These are phyloP conservation scores for Caenorhabditis remanei DNA, from an alignment of 1,140 invertebrate genomes.

Conservation along the genomic window DNA sequence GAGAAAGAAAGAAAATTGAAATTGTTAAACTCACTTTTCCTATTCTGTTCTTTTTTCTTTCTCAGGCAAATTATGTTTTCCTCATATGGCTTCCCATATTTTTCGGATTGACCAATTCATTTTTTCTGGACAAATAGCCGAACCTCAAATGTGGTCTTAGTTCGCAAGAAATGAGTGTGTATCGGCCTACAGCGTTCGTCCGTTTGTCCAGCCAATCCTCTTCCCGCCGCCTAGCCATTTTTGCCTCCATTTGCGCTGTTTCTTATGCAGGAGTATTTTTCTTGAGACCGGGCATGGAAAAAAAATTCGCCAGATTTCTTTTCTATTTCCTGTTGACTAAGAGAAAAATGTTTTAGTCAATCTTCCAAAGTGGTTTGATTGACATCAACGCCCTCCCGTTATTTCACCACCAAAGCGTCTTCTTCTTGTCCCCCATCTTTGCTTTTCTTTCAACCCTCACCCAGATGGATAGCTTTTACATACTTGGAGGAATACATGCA, in stretches of 20 bases:
- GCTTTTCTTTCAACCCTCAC: not conserved
- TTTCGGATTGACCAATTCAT: not conserved
- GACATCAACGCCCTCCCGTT: slow-evolving; percentile 38
- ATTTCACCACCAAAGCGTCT: slow-evolving; percentile 18
- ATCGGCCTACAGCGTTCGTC: slow-evolving; percentile 10
- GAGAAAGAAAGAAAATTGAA: not conserved
- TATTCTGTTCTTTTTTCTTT: not conserved
- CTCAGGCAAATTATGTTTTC: not conserved
- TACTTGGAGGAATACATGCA: slow-evolving; percentile 35
- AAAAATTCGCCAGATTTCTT: slow-evolving; percentile 24
- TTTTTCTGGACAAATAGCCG: not conserved
- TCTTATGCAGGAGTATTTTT: slow-evolving; percentile 38
- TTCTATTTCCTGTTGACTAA: slow-evolving; percentile 52
- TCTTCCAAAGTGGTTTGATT: slow-evolving; percentile 53
- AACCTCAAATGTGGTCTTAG: not conserved
- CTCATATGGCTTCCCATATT: not conserved
- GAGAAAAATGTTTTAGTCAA: slow-evolving; percentile 34
- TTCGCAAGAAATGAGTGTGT: slow-evolving; percentile 43
- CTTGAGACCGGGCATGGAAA: not conserved
- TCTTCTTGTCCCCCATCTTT: not conserved
- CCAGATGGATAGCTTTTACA: slow-evolving; percentile 46
- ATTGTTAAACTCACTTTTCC: not conserved
- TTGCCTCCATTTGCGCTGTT: not conserved
- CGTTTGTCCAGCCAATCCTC: slow-evolving; percentile 23
- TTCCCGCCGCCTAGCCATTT: slow-evolving; percentile 7